Percentiles rank a stretch among this genome's conserved stretches.
phyloP scores from a whole-genome alignment of 2,113 vertebrate genomes.

The Megaptera novaeangliae region DNA sequence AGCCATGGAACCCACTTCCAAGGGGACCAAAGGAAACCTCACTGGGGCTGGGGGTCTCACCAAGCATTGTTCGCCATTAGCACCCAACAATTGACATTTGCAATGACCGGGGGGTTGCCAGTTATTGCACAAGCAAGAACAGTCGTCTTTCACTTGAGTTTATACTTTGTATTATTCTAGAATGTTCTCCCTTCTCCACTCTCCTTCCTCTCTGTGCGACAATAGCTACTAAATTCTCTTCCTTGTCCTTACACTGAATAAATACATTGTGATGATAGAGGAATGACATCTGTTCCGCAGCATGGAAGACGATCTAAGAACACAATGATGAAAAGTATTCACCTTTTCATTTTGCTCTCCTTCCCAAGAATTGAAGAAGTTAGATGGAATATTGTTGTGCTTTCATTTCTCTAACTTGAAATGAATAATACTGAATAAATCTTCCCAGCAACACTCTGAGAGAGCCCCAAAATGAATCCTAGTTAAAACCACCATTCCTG shows the following conservation, averaged over 20 bases:
- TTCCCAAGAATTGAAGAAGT: background rate
- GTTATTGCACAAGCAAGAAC: background rate
- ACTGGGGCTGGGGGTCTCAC: fast-evolving
- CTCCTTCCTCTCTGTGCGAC: background rate
- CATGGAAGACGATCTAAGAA: background rate
- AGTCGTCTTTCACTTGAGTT: background rate
- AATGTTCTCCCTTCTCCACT: background rate
- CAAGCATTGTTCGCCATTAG: fast-evolving
- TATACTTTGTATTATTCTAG: background rate
- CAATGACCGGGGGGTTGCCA: background rate
- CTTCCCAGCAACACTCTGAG: background rate
- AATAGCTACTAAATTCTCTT: background rate
- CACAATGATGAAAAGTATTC: background rate
- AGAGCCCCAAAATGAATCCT: background rate
- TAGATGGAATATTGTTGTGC: background rate
- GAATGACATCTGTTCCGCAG: background rate
- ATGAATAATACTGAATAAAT: background rate
- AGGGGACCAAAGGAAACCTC: background rate
- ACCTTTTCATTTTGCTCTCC: background rate
- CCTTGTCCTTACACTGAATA: background rate
- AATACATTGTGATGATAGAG: background rate
- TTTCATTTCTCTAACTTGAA: background rate
- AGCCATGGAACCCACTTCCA: no score
- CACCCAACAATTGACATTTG: background rate
- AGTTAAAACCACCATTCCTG: background rate